Base-by-base conservation (phyloP, 2,888 invertebrate genomes). In the Aspidapion aeneum region DNA sequence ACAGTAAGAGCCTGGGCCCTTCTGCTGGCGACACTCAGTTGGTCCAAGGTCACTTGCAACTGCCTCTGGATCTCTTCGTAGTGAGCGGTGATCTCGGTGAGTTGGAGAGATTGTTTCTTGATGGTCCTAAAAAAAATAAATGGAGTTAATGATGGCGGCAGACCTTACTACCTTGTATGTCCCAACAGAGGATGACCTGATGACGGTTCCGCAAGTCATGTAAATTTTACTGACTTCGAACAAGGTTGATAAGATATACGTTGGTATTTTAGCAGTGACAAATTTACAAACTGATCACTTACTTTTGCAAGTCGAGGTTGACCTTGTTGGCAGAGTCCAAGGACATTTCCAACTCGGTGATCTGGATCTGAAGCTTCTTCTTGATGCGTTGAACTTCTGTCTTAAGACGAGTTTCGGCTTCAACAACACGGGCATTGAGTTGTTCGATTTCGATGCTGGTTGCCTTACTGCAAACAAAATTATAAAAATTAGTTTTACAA, bases 351-450 rank as follows among this genome's bases (percentile, higher is more conserved):
- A 98, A 85, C 82, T 98, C 97, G 75, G 96, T 96, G 83, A 98
- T 97, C 78, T 95, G 95, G 80, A 96, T 93, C 84, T 96, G 96
- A 80, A 96, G 85, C 92, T 98, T 98, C 95, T 98, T 98, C 91
- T 97, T 97, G 85, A 98, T 93, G 83, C 97, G 94, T 71, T 89
- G 87, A 63, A 98, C 94, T 82, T 98, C 97, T 75, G 95, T 90
- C 88, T 96, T 96, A 81, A 98, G 85, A 82, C 90, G 94, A 73
- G 94, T 95, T 84, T 98, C 97, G 69, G 96, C 96, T 80, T 98
- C 97, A 68, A 95, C 93, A 73, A 98, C 92, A 75, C 97, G 95
- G 75, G 95, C 93, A 80, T 86, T 94, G 82, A 97, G 85, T 82
- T 96, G 94, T 84, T 97, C 97, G 80, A 98, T 96, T 85, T 98